These are phyloP conservation scores for Drosophila rhopaloa DNA, from an alignment of 1,140 invertebrate genomes.

Conservation along the genomic window DNA sequence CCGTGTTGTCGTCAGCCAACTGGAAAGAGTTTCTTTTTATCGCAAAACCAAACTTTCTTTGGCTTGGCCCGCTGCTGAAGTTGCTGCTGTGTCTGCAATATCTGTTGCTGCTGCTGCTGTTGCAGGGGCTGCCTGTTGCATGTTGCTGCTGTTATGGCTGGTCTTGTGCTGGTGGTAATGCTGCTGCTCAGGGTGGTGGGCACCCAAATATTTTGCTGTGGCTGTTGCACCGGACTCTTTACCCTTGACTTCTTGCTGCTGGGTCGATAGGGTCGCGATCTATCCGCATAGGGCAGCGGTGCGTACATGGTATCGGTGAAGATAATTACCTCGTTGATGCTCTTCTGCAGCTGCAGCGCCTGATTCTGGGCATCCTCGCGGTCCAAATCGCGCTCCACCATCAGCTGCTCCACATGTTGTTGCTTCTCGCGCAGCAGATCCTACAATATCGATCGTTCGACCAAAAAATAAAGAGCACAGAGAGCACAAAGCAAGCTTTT, in stretches of 20 bases:
- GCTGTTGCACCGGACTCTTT: not conserved
- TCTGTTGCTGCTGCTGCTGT: constrained; percentile 38
- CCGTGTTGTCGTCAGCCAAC: constrained; percentile 53
- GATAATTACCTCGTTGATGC: constrained; percentile 84
- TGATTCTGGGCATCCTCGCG: constrained; percentile 90
- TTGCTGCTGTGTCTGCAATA: constrained; percentile 29
- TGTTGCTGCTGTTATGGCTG: constrained; percentile 26
- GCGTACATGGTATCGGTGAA: constrained; percentile 82
- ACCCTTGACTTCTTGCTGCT: constrained; percentile 41
- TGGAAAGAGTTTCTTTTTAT: constrained; percentile 84
- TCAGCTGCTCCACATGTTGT: constrained; percentile 94
- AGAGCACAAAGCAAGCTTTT: constrained; percentile 57
- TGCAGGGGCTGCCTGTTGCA: constrained; percentile 33
- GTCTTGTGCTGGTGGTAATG: constrained; percentile 31
- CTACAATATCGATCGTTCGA: constrained; percentile 85
- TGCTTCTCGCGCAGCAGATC: constrained; percentile 96
- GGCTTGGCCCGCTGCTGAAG: constrained; percentile 48
- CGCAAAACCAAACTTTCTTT: constrained; percentile 84
- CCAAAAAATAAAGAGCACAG: constrained; percentile 19
- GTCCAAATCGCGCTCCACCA: constrained; percentile 95
- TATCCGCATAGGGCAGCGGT: constrained; percentile 73
- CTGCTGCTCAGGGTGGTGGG: constrained; percentile 50
- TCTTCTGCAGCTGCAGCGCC: constrained; percentile 85
- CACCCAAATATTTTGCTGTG: constrained; percentile 30
- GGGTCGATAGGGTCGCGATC: constrained; percentile 64